A percentile compares a stretch with the other conserved stretches of the same genome.
These are phyloP conservation scores for Actinemys pallida DNA, from an alignment of 2,113 vertebrate species.

Conservation along the genomic window DNA sequence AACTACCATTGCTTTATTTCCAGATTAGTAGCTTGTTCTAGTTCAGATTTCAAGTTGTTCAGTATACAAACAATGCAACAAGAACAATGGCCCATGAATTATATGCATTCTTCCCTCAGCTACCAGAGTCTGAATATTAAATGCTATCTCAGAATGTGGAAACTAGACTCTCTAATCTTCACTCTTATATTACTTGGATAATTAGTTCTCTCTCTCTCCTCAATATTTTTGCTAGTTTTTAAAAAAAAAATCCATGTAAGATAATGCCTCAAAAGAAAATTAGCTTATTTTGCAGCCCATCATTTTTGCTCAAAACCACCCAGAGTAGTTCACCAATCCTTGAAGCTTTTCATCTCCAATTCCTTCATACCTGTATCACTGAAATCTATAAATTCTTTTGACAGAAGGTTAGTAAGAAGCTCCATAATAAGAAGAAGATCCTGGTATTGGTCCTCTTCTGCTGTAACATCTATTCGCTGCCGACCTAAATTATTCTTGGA, in stretches of 20 bases:
- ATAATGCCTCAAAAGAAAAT: not conserved
- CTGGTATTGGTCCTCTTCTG: conserved; percentile 98
- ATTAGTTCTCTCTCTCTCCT: not conserved
- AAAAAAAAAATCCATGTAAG: not conserved
- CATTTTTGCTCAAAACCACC: not conserved
- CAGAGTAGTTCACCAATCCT: not conserved
- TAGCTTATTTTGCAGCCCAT: not conserved
- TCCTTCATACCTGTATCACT: conserved; percentile 91
- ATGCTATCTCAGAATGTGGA: not conserved
- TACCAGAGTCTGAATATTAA: not conserved
- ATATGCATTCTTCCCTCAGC: not conserved
- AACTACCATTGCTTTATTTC: not conserved
- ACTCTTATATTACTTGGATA: not conserved
- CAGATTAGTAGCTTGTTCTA: not conserved
- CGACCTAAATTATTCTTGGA: conserved; percentile 96
- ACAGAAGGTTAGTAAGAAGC: conserved; percentile 97
- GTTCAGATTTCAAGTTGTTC: not conserved
- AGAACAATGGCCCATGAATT: not conserved
- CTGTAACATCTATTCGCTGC: conserved; percentile 90
- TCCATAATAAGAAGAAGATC: conserved; percentile 99
- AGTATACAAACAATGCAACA: not conserved
- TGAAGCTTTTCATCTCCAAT: not conserved
- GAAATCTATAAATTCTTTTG: conserved; percentile 99
- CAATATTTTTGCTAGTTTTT: not conserved
- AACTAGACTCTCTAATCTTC: not conserved